Evolutionary conservation across 1,140 invertebrate species (phyloP).

Genomic region (Lepidostoma basale): DNA sequence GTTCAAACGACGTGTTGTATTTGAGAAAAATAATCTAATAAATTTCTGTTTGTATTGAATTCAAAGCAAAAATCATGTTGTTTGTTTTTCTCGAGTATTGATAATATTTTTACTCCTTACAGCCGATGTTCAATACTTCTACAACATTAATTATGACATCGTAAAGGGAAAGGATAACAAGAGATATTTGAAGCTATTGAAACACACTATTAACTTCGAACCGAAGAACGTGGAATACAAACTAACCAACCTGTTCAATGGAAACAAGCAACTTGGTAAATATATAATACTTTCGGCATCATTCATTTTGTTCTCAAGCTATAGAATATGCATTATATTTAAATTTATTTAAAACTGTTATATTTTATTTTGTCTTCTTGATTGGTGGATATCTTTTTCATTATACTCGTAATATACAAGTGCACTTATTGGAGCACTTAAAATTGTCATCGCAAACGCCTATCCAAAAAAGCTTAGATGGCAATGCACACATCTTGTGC

Average conservation of each 20-base stretch:
- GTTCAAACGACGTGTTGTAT: neutral
- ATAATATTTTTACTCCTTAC: slow-evolving; percentile 9
- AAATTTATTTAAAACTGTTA: too few relatives aligned
- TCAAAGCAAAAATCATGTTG: neutral
- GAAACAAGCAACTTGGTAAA: slow-evolving; percentile 54
- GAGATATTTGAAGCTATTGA: slow-evolving; percentile 49
- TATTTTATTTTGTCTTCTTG: too few relatives aligned
- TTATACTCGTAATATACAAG: too few relatives aligned
- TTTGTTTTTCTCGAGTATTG: neutral
- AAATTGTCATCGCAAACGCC: too few relatives aligned
- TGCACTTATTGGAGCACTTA: too few relatives aligned
- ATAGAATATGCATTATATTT: too few relatives aligned
- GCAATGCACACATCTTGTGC: too few relatives aligned
- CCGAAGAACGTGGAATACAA: slow-evolving; percentile 49
- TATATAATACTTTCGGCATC: too few relatives aligned
- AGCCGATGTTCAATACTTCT: slow-evolving; percentile 11
- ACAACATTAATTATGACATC: slow-evolving; percentile 34
- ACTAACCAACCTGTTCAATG: slow-evolving; percentile 55
- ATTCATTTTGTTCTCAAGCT: too few relatives aligned
- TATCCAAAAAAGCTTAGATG: too few relatives aligned
- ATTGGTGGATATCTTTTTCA: too few relatives aligned
- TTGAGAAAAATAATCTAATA: neutral
- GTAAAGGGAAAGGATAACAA: slow-evolving; percentile 44
- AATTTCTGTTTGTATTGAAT: neutral
- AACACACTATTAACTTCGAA: slow-evolving; percentile 48